Evolutionary conservation across 2,888 invertebrate genomes (phyloP).

Genomic region (Drosophila greeni): DNA sequence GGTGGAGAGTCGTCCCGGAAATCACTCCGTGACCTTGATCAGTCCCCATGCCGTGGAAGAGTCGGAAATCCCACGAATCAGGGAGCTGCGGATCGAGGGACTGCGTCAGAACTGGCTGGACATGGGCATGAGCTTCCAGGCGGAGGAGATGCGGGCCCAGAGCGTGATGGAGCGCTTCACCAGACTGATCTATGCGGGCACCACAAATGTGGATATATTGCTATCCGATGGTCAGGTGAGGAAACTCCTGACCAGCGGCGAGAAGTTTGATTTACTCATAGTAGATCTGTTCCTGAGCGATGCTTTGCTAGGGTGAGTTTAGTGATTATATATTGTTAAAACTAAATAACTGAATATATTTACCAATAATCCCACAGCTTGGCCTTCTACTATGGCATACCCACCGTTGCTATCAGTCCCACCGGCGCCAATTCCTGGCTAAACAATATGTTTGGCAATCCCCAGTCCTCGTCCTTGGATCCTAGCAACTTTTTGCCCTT

Average conservation of each 20-base stretch:
- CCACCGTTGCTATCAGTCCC: slow-evolving; percentile 78
- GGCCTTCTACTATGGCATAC: slow-evolving; percentile 75
- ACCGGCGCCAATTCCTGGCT: slow-evolving; percentile 79
- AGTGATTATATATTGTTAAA: neutral
- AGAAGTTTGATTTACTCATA: slow-evolving; percentile 76
- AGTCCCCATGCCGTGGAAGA: slow-evolving; percentile 66
- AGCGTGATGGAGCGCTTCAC: slow-evolving; percentile 77
- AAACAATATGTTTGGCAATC: slow-evolving; percentile 80
- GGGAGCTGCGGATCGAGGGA: slow-evolving; percentile 74
- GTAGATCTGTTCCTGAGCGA: slow-evolving; percentile 80
- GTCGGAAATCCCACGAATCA: slow-evolving; percentile 56
- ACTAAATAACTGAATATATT: neutral
- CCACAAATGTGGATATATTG: slow-evolving; percentile 75
- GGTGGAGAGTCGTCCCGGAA: slow-evolving; percentile 65
- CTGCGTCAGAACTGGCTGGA: slow-evolving; percentile 76
- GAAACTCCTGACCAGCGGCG: slow-evolving; percentile 68
- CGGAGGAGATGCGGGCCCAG: slow-evolving; percentile 74
- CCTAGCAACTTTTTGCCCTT: slow-evolving; percentile 79
- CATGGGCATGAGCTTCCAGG: slow-evolving; percentile 75
- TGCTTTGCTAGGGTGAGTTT: slow-evolving; percentile 77
- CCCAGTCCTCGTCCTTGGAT: slow-evolving; percentile 79
- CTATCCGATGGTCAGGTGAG: slow-evolving; percentile 71
- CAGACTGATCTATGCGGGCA: slow-evolving; percentile 76
- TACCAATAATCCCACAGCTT: slow-evolving; percentile 64
- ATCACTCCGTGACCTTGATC: slow-evolving; percentile 76